phyloP scores from a whole-genome alignment of 2,113 vertebrate genomes.

The Phrynocephalus versicolor region DNA sequence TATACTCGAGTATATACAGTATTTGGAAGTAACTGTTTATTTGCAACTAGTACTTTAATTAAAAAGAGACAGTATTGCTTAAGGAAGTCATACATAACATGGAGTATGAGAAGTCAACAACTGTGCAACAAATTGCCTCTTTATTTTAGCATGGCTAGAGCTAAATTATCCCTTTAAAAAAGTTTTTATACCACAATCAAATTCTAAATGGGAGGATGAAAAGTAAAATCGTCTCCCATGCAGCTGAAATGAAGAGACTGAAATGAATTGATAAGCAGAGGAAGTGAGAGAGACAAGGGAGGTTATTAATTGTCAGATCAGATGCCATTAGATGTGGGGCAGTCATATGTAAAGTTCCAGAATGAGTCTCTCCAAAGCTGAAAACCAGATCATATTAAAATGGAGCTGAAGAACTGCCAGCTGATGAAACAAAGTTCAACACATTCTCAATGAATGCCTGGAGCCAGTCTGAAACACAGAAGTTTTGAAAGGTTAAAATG shows the following conservation, averaged over 20 bases:
- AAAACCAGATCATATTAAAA: neutral
- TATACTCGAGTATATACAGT: too few species aligned
- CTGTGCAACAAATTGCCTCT: slow-evolving; percentile 22
- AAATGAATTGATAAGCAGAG: slow-evolving; percentile 16
- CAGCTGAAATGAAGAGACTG: slow-evolving; percentile 19
- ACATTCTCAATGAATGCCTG: fast-evolving
- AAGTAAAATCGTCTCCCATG: slow-evolving; percentile 38
- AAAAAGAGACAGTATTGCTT: slow-evolving; percentile 12
- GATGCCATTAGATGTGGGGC: neutral
- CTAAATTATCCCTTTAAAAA: neutral
- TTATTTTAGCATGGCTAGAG: slow-evolving; percentile 19
- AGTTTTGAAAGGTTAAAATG: neutral
- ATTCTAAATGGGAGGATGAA: slow-evolving; percentile 26
- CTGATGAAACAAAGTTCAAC: slow-evolving; percentile 9
- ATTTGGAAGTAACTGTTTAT: too few species aligned
- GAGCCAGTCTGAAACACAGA: neutral
- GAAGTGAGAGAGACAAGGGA: slow-evolving; percentile 4
- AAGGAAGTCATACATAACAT: slow-evolving; percentile 29
- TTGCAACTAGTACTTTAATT: slow-evolving; percentile 23
- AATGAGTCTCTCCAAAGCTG: neutral
- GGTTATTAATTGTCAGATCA: slow-evolving; percentile 10
- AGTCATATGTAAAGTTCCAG: neutral
- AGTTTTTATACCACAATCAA: neutral
- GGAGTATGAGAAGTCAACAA: slow-evolving; percentile 23
- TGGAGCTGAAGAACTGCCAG: neutral